A percentile compares a stretch with the other conserved stretches of the same genome.
Evolutionary conservation across 2,888 invertebrate genomes (phyloP).

Genomic region (Acleris sparsana): DNA sequence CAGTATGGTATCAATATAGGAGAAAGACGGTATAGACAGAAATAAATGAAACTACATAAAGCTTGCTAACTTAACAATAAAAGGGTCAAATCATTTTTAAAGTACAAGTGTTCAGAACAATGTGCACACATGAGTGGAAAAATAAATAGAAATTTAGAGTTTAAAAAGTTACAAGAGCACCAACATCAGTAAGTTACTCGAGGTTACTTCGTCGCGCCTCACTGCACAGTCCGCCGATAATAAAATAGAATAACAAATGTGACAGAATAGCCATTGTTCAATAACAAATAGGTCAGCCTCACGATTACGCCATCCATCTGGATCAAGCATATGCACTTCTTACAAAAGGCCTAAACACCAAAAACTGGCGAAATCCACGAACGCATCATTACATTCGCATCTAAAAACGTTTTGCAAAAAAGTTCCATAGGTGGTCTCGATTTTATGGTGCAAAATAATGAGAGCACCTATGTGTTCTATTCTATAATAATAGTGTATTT

Average conservation of each 20-base stretch:
- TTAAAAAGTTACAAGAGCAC: neutral
- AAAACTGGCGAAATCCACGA: constrained; percentile 77
- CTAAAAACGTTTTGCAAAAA: constrained; percentile 60
- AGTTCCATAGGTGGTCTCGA: constrained; percentile 74
- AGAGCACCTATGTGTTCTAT: constrained; percentile 70
- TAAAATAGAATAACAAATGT: constrained; percentile 32
- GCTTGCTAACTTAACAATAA: too few relatives aligned
- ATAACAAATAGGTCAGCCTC: constrained; percentile 34
- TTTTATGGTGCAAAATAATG: constrained; percentile 77
- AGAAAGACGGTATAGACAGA: too few relatives aligned
- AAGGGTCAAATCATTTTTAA: too few relatives aligned
- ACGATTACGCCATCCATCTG: constrained; percentile 24
- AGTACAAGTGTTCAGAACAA: too few relatives aligned
- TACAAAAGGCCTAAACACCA: constrained; percentile 52
- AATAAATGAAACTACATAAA: too few relatives aligned
- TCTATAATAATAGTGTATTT: constrained; percentile 67
- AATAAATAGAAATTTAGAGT: too few relatives aligned
- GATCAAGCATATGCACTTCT: constrained; percentile 29
- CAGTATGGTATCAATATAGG: too few relatives aligned
- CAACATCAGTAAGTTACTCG: constrained; percentile 5
- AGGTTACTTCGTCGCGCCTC: constrained; percentile 20
- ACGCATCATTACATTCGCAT: constrained; percentile 75
- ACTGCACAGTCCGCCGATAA: constrained; percentile 29
- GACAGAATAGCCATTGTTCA: constrained; percentile 26
- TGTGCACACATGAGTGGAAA: too few relatives aligned